Evolutionary conservation across 2,888 invertebrate genomes (phyloP).

Genomic region (Chorisops tibialis): DNA sequence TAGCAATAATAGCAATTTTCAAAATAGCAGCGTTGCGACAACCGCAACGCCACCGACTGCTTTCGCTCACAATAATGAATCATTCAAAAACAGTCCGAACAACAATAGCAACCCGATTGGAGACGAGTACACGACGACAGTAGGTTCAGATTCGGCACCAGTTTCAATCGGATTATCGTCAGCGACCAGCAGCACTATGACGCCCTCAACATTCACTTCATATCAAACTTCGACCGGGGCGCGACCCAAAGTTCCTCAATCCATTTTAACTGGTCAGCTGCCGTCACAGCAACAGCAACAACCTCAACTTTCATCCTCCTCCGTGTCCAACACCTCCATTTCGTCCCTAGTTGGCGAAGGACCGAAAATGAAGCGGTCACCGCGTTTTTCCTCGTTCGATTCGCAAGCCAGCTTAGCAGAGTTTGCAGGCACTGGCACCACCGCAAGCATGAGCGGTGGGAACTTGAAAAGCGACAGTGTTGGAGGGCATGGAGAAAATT

Average conservation of each 20-base stretch:
- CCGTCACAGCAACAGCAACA: slow-evolving; percentile 40
- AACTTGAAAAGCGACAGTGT: not conserved
- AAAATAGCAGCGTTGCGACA: slow-evolving; percentile 34
- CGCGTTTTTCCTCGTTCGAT: slow-evolving; percentile 52
- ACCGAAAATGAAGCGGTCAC: slow-evolving; percentile 51
- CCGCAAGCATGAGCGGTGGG: not conserved
- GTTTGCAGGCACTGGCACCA: slow-evolving; percentile 39
- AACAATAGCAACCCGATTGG: slow-evolving; percentile 20
- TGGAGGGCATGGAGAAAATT: not conserved
- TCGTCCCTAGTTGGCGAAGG: slow-evolving; percentile 35
- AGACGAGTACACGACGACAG: slow-evolving; percentile 1
- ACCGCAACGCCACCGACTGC: slow-evolving; percentile 25
- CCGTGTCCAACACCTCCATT: slow-evolving; percentile 31
- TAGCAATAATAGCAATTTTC: slow-evolving; percentile 33
- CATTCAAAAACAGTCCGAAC: slow-evolving; percentile 17
- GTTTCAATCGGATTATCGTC: not conserved
- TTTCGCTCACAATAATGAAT: slow-evolving; percentile 1
- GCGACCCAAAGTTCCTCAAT: slow-evolving; percentile 66
- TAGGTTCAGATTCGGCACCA: not conserved
- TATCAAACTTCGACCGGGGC: slow-evolving; percentile 62
- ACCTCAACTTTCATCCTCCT: slow-evolving; percentile 46
- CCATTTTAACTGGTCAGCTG: slow-evolving; percentile 34
- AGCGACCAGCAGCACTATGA: slow-evolving; percentile 41
- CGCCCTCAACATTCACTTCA: slow-evolving; percentile 25
- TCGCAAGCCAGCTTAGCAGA: slow-evolving; percentile 53